Percentiles rank a stretch among this genome's conserved stretches.
These are phyloP conservation scores for Ectemnius lituratus DNA, from an alignment of 2,888 invertebrate genomes.

Conservation along the genomic window DNA sequence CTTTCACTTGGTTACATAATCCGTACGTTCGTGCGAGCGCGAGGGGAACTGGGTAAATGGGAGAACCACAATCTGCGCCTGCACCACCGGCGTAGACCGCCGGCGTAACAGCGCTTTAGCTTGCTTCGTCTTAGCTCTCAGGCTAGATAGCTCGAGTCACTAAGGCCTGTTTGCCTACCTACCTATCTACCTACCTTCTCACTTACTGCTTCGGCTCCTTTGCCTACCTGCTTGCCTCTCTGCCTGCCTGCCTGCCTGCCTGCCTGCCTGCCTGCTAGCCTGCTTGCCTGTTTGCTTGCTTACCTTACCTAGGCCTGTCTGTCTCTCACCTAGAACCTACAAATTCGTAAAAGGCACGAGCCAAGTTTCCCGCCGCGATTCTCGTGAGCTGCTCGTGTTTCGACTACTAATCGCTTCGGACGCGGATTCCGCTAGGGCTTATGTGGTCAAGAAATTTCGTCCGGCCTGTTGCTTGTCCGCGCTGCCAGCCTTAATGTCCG, in stretches of 20 bases:
- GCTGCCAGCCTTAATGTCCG: too few species aligned
- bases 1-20: constrained; percentile 78
- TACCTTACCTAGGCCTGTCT: constrained; percentile 12
- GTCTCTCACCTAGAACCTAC: constrained; percentile 25
- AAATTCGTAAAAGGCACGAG: constrained; percentile 53
- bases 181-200: constrained; percentile 1
- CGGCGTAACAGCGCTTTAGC: constrained; percentile 30
- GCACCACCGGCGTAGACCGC: constrained; percentile 50
- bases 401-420: constrained; percentile 32
- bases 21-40: constrained; percentile 67
- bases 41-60: constrained; percentile 77
- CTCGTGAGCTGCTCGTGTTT: constrained; percentile 26
- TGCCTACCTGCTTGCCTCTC: background rate
- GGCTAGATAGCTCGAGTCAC: too few species aligned
- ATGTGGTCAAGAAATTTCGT: constrained; percentile 13
- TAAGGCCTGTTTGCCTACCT: constrained; percentile 14
- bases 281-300: background rate
- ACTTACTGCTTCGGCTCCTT: background rate
- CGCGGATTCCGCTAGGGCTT: background rate
- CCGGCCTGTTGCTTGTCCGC: constrained; percentile 7
- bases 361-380: constrained; percentile 25
- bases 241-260: background rate
- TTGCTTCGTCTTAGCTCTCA: constrained; percentile 10
- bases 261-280: background rate
- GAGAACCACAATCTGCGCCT: constrained; percentile 76